A percentile compares a stretch with the other conserved stretches of the same genome.
Conservation (phyloP, 2,113 vertebrate genomes). For the Pseudois nayaur region DNA sequence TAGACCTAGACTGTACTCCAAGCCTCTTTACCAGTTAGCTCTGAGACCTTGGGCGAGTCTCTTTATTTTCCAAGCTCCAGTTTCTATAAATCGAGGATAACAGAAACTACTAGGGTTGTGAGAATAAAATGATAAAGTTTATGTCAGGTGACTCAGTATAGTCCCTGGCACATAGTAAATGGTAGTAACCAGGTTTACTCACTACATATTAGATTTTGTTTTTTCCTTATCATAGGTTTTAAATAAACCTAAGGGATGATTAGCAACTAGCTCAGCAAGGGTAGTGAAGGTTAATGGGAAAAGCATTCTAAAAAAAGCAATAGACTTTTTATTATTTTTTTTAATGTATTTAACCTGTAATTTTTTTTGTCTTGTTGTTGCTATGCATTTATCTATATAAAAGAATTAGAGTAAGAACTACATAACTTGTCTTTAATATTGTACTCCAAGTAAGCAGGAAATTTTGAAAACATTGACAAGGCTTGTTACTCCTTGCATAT, state of each 20-base stretch:
- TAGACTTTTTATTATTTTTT: neutral
- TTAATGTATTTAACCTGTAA: neutral
- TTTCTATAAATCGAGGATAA: neutral
- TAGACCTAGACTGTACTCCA: neutral
- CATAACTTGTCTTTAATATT: neutral
- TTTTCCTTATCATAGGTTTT: neutral
- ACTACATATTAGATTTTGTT: neutral
- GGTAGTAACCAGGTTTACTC: neutral
- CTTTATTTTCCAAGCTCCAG: neutral
- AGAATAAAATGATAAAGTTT: neutral
- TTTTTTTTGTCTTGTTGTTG: neutral
- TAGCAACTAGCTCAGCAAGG: neutral
- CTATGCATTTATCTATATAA: neutral
- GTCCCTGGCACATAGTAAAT: neutral
- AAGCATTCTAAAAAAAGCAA: neutral
- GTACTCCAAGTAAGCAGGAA: neutral
- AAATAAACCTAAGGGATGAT: neutral
- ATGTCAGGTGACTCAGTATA: neutral
- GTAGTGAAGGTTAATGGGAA: neutral
- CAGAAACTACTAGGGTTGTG: neutral
- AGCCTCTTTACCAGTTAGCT: neutral
- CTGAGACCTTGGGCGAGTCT: neutral
- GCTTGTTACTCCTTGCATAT: neutral
- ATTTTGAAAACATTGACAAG: neutral
- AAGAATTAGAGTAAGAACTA: slow-evolving; percentile 20